phyloP scores from a whole-genome alignment of 2,113 vertebrate genomes.

The Rhinogobius similis region DNA sequence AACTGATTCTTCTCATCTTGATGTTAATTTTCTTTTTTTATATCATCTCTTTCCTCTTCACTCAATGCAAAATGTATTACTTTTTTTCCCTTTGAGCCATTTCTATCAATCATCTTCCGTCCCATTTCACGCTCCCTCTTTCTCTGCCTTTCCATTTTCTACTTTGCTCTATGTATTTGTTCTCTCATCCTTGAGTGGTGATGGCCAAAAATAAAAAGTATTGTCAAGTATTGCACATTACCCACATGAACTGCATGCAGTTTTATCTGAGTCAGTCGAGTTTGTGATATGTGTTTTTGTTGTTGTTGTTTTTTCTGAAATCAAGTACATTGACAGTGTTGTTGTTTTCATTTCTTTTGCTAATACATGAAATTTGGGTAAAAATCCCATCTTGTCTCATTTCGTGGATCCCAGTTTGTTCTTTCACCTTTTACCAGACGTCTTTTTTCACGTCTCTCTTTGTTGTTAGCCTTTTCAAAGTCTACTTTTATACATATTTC shows the following conservation, averaged over 20 bases:
- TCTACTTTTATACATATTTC: neutral
- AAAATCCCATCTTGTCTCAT: neutral
- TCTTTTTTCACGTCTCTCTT: neutral
- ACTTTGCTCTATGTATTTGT: conserved; percentile 37
- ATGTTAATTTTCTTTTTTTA: conserved; percentile 1
- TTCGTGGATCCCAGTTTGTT: neutral
- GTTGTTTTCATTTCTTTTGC: neutral
- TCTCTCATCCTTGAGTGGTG: conserved; percentile 22
- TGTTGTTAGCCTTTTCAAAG: neutral
- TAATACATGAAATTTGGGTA: neutral
- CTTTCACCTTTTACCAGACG: neutral
- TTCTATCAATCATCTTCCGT: conserved; percentile 37
- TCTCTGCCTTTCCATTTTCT: conserved; percentile 44
- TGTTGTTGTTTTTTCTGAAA: too few relatives aligned
- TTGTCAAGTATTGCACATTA: conserved; percentile 28
- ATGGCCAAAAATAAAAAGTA: conserved; percentile 3
- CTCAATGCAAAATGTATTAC: conserved; percentile 13
- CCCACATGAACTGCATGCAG: too few relatives aligned
- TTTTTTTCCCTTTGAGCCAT: conserved; percentile 33
- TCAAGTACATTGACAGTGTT: neutral
- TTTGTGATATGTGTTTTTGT: too few relatives aligned
- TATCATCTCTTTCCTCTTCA: conserved; percentile 27
- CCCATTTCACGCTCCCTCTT: conserved; percentile 19
- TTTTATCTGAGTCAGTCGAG: too few relatives aligned
- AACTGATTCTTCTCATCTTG: conserved; percentile 2